Evolutionary conservation across 1,140 invertebrate species (phyloP).

Genomic region (Drosophila setifemur): DNA sequence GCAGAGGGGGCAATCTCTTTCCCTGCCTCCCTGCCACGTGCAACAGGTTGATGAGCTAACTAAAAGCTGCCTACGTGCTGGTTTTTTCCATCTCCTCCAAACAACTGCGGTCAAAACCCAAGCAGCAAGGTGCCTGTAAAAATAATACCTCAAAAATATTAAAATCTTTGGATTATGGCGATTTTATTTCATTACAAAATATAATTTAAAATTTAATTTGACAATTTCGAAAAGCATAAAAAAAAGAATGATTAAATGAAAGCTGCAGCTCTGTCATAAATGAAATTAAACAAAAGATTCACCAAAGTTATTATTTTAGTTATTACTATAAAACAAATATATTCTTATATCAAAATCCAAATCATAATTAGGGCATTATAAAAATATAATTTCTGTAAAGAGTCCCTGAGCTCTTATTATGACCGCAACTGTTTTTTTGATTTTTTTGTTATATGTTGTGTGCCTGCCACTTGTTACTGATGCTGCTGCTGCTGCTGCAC

Average conservation of each 20-base stretch:
- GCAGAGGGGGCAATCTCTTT: constrained; percentile 9
- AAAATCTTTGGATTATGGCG: too few relatives aligned
- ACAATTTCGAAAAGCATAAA: too few relatives aligned
- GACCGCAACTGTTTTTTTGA: not conserved
- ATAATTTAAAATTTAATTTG: too few relatives aligned
- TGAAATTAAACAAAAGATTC: too few relatives aligned
- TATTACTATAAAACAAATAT: too few relatives aligned
- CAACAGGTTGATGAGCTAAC: constrained; percentile 78
- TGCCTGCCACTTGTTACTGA: constrained; percentile 35
- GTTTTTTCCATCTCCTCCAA: constrained; percentile 3
- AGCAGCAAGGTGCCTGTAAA: too few relatives aligned
- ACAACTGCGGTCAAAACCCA: not conserved
- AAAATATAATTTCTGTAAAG: too few relatives aligned
- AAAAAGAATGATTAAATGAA: too few relatives aligned
- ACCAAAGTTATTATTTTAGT: not conserved
- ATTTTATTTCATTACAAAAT: too few relatives aligned
- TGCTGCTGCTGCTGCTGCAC: constrained; percentile 14
- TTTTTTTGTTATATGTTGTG: not conserved
- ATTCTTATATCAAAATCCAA: not conserved
- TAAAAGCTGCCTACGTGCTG: constrained; percentile 56
- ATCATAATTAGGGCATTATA: too few relatives aligned
- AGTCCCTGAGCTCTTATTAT: not conserved
- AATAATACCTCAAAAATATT: not conserved
- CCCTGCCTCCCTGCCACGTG: constrained; percentile 67
- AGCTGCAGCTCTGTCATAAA: too few relatives aligned